Base-by-base conservation (phyloP, 1,140 invertebrate genomes). In the Cotesia glomerata region DNA sequence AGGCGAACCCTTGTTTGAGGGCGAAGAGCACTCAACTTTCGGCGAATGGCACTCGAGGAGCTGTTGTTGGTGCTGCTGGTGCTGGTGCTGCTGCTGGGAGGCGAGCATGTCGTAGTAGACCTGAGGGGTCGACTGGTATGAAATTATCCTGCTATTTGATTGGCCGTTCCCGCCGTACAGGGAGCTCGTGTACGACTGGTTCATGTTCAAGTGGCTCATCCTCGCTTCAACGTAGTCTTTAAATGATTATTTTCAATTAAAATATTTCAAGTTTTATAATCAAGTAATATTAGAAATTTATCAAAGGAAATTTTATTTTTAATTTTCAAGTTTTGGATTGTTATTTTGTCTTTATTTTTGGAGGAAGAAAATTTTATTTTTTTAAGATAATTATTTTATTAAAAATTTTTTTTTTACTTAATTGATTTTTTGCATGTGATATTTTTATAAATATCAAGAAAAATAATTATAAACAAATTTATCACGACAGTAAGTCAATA, bases 11-110 rank as follows among this genome's bases (percentile, higher is more conserved):
- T 64, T 39, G 77, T 35, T 76, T 0, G 84, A 77, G 18, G 85
- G 83, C 1, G 84, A 86, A 0, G 84, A 78, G 36, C 85, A 86
- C 56, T 86, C 84, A 5, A 85, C 75, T 59, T 87, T 87, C 0
- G 84, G 82, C 4, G 86, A 85, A 61, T 85, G 84, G 16, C 76
- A 78, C 36, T 83, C 81, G 2, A 85, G 7, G 1, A 82, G 56
- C 3, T 78, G 78, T 9, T 80, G 81, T 1, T 81, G 80, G 0
- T 81, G 78, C 8, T 81, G 79, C 1, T 81, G 80, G 1, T 80
- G 82, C 4, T 80, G 77, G 5, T 80, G 80, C 14, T 81, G 81
- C 16, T 79, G 75, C 52, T 80, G 76, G 35, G 72, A 73, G 0
- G 69, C 73, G 16, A 77, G 69, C 72, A 84, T 78, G 4, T 84